phyloP scores from a whole-genome alignment of 2,797 vertebrate species.

The Salarias fasciatus region DNA sequence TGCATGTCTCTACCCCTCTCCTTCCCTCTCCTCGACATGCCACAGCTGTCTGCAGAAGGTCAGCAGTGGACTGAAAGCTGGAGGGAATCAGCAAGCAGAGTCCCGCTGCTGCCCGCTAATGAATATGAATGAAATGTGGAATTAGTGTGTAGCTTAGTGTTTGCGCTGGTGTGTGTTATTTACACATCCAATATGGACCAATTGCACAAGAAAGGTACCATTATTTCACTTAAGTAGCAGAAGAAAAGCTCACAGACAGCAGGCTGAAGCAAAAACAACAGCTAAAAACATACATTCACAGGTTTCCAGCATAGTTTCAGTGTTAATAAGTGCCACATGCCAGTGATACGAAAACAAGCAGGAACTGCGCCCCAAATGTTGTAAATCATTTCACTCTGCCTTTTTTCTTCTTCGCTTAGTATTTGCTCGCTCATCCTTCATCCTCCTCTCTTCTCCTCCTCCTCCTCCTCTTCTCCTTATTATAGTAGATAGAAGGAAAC shows the following conservation, averaged over 20 bases:
- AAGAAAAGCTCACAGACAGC: slow-evolving; percentile 20
- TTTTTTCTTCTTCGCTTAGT: slow-evolving; percentile 37
- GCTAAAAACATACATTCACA: slow-evolving; percentile 6
- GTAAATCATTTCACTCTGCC: slow-evolving; percentile 46
- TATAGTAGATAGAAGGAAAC: slow-evolving; percentile 19
- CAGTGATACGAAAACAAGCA: slow-evolving; percentile 56
- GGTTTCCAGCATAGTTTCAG: slow-evolving; percentile 31
- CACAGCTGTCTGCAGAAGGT: slow-evolving; percentile 69
- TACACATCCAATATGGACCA: slow-evolving; percentile 15
- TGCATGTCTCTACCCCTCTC: slow-evolving; percentile 23
- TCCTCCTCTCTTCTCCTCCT: background rate
- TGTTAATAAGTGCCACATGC: slow-evolving; percentile 46
- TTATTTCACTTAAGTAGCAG: slow-evolving; percentile 2
- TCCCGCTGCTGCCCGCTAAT: slow-evolving; percentile 51
- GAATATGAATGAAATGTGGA: slow-evolving; percentile 67
- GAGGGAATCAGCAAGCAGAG: slow-evolving; percentile 51
- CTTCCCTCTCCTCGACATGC: slow-evolving; percentile 35
- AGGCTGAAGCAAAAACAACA: background rate
- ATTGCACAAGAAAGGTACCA: slow-evolving; percentile 16
- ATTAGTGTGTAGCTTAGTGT: background rate
- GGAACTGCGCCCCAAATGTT: slow-evolving; percentile 17
- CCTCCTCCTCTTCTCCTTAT: slow-evolving; percentile 9
- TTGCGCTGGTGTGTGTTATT: background rate
- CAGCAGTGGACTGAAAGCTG: slow-evolving; percentile 32
- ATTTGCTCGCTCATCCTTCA: slow-evolving; percentile 43